These are phyloP conservation scores for Cantharis rustica DNA, from an alignment of 2,888 invertebrate genomes.

Conservation along the genomic window DNA sequence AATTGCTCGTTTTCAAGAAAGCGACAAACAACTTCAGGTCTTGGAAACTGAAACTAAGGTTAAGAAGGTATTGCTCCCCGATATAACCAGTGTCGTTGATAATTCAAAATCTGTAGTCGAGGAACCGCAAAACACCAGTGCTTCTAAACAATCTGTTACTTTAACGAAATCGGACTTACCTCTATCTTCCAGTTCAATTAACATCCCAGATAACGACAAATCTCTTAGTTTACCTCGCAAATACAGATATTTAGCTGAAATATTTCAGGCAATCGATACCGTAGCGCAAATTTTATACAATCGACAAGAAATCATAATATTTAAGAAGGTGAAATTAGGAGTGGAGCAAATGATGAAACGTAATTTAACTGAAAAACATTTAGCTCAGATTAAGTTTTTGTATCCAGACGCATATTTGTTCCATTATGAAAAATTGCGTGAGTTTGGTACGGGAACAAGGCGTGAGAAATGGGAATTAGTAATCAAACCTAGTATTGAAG, in stretches of 20 bases:
- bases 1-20: constrained; percentile 68
- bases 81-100: constrained; percentile 65
- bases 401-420: constrained; percentile 82
- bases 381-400: constrained; percentile 81
- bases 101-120: constrained; percentile 67
- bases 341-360: constrained; percentile 86
- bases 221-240: constrained; percentile 80
- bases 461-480: constrained; percentile 75
- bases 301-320: constrained; percentile 86
- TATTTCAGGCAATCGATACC: constrained; percentile 84
- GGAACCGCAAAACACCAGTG: constrained; percentile 61
- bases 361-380: constrained; percentile 75
- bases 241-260: constrained; percentile 79
- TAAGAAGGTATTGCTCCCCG: constrained; percentile 56
- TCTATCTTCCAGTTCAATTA: constrained; percentile 67
- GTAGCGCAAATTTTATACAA: constrained; percentile 84
- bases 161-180: constrained; percentile 57
- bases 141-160: constrained; percentile 60
- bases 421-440: constrained; percentile 73
- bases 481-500: constrained; percentile 66
- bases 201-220: constrained; percentile 61
- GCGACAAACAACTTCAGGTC: constrained; percentile 65
- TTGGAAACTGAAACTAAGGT: constrained; percentile 44
- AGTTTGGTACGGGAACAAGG: constrained; percentile 67
- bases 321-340: constrained; percentile 83